A percentile compares a stretch with the other conserved stretches of the same genome.
These are phyloP conservation scores for Lepidocyrtoides sp. DNA, from an alignment of 2,888 invertebrate species.

Conservation along the genomic window DNA sequence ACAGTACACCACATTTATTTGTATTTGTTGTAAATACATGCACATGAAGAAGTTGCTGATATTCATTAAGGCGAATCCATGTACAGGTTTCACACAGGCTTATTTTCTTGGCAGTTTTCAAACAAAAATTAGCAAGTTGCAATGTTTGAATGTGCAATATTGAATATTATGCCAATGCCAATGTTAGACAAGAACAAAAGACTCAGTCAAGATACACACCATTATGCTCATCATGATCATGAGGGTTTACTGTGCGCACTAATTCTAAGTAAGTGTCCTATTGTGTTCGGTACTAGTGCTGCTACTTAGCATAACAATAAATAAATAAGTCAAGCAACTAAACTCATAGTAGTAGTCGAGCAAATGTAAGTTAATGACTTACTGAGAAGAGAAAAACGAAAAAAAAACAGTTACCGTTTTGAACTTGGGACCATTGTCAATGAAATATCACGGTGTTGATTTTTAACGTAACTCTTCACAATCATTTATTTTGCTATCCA, in stretches of 20 bases:
- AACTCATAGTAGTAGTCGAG: not conserved
- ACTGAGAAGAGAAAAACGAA: not conserved
- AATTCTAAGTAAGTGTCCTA: not conserved
- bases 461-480: not conserved
- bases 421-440: not conserved
- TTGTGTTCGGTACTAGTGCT: not conserved
- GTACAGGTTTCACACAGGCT: not conserved
- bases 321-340: not conserved
- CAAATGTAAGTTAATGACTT: not conserved
- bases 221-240: too few species aligned
- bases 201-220: too few species aligned
- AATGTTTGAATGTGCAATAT: not conserved
- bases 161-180: not conserved
- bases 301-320: not conserved
- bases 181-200: too few species aligned
- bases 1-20: not conserved
- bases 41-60: not conserved
- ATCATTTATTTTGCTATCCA: not conserved
- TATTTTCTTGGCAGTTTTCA: not conserved
- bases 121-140: not conserved
- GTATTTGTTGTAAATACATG: not conserved
- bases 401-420: not conserved
- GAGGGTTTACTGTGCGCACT: too few species aligned
- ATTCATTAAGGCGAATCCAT: slow-evolving; percentile 3
- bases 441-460: not conserved